These are phyloP conservation scores for Gibbula magus DNA, from an alignment of 2,888 invertebrate genomes.

Conservation along the genomic window DNA sequence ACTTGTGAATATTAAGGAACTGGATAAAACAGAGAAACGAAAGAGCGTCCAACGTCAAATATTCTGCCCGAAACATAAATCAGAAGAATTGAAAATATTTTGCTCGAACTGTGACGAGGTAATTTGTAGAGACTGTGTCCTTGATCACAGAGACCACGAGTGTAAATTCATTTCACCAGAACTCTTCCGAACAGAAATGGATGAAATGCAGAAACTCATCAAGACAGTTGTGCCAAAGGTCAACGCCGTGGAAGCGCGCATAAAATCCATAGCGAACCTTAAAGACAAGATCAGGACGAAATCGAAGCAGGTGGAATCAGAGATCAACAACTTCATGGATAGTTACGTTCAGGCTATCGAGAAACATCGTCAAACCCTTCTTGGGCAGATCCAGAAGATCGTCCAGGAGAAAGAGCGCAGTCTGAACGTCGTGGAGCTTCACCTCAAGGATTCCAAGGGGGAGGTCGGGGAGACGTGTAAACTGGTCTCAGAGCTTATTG, in stretches of 20 bases:
- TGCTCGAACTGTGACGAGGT: constrained; percentile 35
- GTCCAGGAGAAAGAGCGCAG: constrained; percentile 28
- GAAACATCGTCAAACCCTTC: constrained; percentile 31
- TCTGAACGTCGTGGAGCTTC: constrained; percentile 24
- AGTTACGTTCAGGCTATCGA: constrained; percentile 34
- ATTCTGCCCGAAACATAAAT: constrained; percentile 28
- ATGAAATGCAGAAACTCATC: constrained; percentile 34
- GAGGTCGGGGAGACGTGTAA: constrained; percentile 39
- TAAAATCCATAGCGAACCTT: constrained; percentile 14
- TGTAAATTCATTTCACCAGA: constrained; percentile 30
- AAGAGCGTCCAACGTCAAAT: background rate
- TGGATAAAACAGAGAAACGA: background rate
- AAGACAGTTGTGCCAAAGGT: constrained; percentile 31
- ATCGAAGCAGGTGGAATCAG: constrained; percentile 26
- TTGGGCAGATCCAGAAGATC: constrained; percentile 29
- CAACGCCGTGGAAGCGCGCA: constrained; percentile 35
- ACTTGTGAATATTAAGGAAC: background rate
- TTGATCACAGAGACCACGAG: constrained; percentile 33
- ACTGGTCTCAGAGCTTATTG: constrained; percentile 36
- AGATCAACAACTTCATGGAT: constrained; percentile 38
- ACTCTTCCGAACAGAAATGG: constrained; percentile 35
- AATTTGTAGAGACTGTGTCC: constrained; percentile 32
- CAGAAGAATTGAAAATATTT: constrained; percentile 33
- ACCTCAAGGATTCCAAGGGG: constrained; percentile 30
- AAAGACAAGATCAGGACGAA: constrained; percentile 26